Percentiles rank a stretch among this genome's conserved stretches.
Evolutionary conservation across 2,888 invertebrate species (phyloP).

Genomic region (Agonopterix arenella): DNA sequence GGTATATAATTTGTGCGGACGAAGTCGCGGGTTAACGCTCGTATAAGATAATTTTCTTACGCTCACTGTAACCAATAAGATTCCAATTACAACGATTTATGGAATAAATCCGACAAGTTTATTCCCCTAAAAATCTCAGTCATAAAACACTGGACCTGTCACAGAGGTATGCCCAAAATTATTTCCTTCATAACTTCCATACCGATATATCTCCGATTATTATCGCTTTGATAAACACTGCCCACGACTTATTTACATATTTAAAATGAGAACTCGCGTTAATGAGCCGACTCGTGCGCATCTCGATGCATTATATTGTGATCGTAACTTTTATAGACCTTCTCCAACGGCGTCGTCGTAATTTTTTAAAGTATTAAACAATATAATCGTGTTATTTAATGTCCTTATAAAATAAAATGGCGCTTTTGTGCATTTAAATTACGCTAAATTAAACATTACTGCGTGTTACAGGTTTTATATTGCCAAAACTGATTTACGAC

Average conservation of each 20-base stretch:
- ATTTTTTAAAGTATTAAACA: slow-evolving; percentile 9
- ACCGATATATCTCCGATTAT: slow-evolving; percentile 15
- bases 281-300: slow-evolving; percentile 7
- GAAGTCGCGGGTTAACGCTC: too few relatives aligned
- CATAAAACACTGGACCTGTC: slow-evolving; percentile 7
- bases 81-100: too few relatives aligned
- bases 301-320: not conserved
- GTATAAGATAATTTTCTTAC: too few relatives aligned
- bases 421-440: slow-evolving; percentile 2
- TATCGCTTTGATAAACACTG: slow-evolving; percentile 24
- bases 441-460: slow-evolving; percentile 6
- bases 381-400: slow-evolving; percentile 12
- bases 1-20: too few relatives aligned
- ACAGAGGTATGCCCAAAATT: slow-evolving; percentile 5
- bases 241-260: slow-evolving; percentile 21
- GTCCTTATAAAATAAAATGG: slow-evolving; percentile 2
- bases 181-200: slow-evolving; percentile 13
- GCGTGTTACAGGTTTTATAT: slow-evolving; percentile 4
- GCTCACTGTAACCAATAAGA: too few relatives aligned
- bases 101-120: not conserved
- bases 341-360: not conserved
- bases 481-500: slow-evolving; percentile 4
- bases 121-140: slow-evolving; percentile 1
- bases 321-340: not conserved
- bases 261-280: slow-evolving; percentile 11